Evolutionary conservation across 2,113 vertebrate genomes (phyloP), one percentile per base, ranked within the genome.

Genomic region (Butorides virescens): DNA sequence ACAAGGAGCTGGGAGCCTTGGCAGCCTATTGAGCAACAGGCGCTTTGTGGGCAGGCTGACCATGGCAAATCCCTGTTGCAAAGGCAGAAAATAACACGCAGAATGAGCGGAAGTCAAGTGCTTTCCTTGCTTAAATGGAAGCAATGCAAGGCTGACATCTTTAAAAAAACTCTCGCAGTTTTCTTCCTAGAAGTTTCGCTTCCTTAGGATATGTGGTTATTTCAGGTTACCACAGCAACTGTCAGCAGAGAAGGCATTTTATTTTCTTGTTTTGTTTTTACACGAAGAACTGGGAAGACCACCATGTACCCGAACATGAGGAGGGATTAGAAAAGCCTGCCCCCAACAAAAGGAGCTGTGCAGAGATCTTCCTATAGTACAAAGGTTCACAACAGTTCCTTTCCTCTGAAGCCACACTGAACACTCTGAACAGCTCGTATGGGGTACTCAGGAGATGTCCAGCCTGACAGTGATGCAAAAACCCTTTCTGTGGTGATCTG

Each of bases 111-210:
- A 80, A 86, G 59, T 46, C 17, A 80, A 77, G 30, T 20, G 18
- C 46, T 83, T 95, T 86, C 7, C 1, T 49, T 58, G 50, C 68
- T 74, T 56, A 36, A 78, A 52, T 16, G 71, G 53, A 91, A 67
- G 62, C 42, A 74, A 23, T 1, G 3, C 61, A 88, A 86, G 30
- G 44, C 58, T 90, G 37, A 50, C 13, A 37, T 74, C 25, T 68
- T 83, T 46, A 3, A 5, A 68, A 82, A 76, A 63, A 15, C 19
- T 66, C 58, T 95, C 0, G 0, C 4, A 10, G 23, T 83, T 88
- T 66, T 88, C 86, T 94, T 87, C 93, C 79, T 34, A 19, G 27
- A 78, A 66, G 90, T 95, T 96, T 96, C 56, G 2, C 67, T 96
- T 97, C 88, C 83, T 80, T 77, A 61, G 49, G 65, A 44, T 81